Percentiles rank a stretch among this genome's conserved stretches.
Conservation (phyloP, 2,888 invertebrate genomes). For the Subacronicta megacephala region DNA sequence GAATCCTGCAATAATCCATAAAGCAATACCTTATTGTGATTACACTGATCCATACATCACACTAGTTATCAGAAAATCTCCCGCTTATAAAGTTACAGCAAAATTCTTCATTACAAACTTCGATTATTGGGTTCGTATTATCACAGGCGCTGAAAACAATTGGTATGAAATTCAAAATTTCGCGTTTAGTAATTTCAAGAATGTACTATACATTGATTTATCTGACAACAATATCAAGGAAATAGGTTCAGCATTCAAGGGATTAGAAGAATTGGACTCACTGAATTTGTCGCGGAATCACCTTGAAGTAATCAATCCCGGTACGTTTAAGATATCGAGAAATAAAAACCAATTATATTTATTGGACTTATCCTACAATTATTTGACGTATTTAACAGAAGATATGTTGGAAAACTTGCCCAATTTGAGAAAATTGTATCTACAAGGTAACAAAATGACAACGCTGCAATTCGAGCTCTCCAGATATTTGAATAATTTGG, state of each 20-base stretch:
- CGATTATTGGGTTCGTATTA: constrained; percentile 24
- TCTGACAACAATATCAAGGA: constrained; percentile 35
- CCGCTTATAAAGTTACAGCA: constrained; percentile 6
- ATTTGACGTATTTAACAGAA: constrained; percentile 26
- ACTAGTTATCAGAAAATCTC: constrained; percentile 31
- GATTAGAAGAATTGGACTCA: constrained; percentile 32
- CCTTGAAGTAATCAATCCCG: constrained; percentile 25
- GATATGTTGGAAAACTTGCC: constrained; percentile 27
- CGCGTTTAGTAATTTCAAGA: constrained; percentile 47
- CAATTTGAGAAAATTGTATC: constrained; percentile 36
- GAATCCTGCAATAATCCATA: constrained; percentile 4
- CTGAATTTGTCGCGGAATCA: constrained; percentile 49
- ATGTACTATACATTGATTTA: constrained; percentile 44
- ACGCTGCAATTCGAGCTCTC: constrained; percentile 2
- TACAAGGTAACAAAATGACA: constrained; percentile 46
- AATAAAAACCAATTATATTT: constrained; percentile 31
- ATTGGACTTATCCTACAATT: constrained; percentile 49
- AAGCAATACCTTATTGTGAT: constrained; percentile 16
- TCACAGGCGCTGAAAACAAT: constrained; percentile 29
- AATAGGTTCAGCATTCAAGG: constrained; percentile 39
- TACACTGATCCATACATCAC: constrained; percentile 32
- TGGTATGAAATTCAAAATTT: constrained; percentile 29
- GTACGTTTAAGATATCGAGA: constrained; percentile 29
- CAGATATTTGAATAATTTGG: constrained; percentile 25
- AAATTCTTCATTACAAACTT: constrained; percentile 24